Evolutionary conservation across 2,797 vertebrate species (phyloP), one percentile per base, ranked within the genome.

Genomic region (Gadopsis marmoratus): DNA sequence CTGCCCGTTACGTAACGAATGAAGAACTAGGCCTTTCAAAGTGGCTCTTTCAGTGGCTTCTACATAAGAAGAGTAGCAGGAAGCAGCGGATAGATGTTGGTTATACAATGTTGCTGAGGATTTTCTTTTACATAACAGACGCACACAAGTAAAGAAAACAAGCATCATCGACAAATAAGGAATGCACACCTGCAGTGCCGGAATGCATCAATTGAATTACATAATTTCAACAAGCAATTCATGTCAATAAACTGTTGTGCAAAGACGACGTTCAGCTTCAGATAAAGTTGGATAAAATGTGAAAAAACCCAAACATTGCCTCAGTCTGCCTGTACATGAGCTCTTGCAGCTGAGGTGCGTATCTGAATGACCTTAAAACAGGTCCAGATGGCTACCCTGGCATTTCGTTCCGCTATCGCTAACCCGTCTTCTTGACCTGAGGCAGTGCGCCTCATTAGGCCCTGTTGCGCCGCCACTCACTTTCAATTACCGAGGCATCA

Each of bases 401-500:
- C 64, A 41, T 53, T 47, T 68, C 23, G 3, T 37, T 63, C n/a
- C 17, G 54, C 43, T 13, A 71, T 72, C 50, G 76, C n/a, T 9
- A 63, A 56, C 12, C 35, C 19, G 3, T 55, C 12, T 51, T 74
- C 70, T 60, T 54, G 33, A 86, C 50, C 71, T 58, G 56, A 79
- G 37, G 63, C 51, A 70, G 39, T 26, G 56, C 21, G 6, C 70
- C 71, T 86, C 65, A 88, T 90, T 81, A 83, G 66, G 60, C 65
- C 66, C 48, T 2, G 35, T 61, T 84, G 47, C 67, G 74, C 63
- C 29, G 78, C 11, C 11, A 16, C 51, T 85, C 39, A 71, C 72
- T 72, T 82, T 73, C 76, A 73, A 72, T 86, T 85, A 85, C 70
- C 17, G 3, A 55, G 53, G 62, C 70, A 68, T 84, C 75, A 63